Evolutionary conservation across 2,888 invertebrate species (phyloP).

Genomic region (Chymomyza procnemis): DNA sequence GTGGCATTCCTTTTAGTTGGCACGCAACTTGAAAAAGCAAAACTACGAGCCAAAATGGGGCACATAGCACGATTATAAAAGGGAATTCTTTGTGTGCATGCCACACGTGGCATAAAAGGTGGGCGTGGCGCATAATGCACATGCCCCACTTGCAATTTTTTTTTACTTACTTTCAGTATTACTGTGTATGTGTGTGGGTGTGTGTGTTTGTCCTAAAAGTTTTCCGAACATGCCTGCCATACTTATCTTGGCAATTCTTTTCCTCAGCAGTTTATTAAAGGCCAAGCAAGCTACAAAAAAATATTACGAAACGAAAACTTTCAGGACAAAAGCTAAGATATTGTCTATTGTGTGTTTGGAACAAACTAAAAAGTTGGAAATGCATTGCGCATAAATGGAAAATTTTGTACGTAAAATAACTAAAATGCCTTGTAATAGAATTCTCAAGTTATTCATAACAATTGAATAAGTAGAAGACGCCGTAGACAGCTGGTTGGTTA

Average conservation of each 20-base stretch:
- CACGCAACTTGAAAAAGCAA: constrained; percentile 2
- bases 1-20: constrained; percentile 18
- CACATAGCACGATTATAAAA: constrained; percentile 11
- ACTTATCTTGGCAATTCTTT: constrained; percentile 20
- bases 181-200: constrained; percentile 1
- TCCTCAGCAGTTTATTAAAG: constrained; percentile 30
- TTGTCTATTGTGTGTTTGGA: background rate
- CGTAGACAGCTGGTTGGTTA: background rate
- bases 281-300: background rate
- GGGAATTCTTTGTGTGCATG: constrained; percentile 43
- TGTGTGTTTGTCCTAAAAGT: constrained; percentile 24
- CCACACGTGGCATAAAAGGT: constrained; percentile 13
- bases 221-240: constrained; percentile 35
- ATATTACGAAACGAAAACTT: background rate
- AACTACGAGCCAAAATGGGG: constrained; percentile 24
- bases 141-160: background rate
- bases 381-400: constrained; percentile 63
- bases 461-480: background rate
- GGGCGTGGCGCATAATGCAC: constrained; percentile 28
- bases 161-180: too few relatives aligned
- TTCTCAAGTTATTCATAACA: background rate
- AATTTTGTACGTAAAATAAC: constrained; percentile 17
- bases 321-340: constrained; percentile 14
- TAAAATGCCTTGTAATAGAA: background rate
- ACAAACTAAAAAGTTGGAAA: constrained; percentile 38